A percentile compares a stretch with the other conserved stretches of the same genome.
These are phyloP conservation scores for Globia sparganii DNA, from an alignment of 2,888 invertebrate genomes.

Conservation along the genomic window DNA sequence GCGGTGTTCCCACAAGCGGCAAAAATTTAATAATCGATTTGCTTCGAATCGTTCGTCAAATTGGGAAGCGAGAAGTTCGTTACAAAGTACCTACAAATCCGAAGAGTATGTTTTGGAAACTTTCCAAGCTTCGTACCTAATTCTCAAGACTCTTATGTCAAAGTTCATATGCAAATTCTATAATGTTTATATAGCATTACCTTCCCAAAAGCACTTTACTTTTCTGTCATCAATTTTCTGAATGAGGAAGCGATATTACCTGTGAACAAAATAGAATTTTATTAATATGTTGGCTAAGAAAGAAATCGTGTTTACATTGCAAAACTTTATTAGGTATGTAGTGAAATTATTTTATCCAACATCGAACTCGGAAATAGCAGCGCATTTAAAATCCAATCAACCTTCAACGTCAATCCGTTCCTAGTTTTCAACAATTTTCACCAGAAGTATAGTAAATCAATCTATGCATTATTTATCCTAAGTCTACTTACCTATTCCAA, in stretches of 20 bases:
- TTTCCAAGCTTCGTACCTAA: conserved; percentile 73
- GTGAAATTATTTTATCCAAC: background rate
- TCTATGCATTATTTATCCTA: background rate
- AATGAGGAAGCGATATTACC: conserved; percentile 46
- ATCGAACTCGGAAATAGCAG: background rate
- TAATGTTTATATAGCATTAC: conserved; percentile 44
- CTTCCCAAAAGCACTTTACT: conserved; percentile 23
- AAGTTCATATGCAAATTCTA: conserved; percentile 63
- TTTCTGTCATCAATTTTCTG: conserved; percentile 23
- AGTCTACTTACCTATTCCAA: background rate
- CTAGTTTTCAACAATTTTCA: background rate
- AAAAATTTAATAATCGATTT: conserved; percentile 61
- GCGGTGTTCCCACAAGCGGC: conserved; percentile 45
- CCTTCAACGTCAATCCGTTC: background rate
- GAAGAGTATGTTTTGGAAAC: conserved; percentile 69
- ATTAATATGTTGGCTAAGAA: background rate
- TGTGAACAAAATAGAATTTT: conserved; percentile 52
- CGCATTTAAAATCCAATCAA: background rate
- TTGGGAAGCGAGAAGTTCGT: conserved; percentile 54
- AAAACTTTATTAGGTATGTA: background rate
- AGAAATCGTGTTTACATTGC: background rate
- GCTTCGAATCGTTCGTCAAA: conserved; percentile 53
- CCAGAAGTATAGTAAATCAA: background rate
- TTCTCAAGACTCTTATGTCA: conserved; percentile 68
- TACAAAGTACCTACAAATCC: conserved; percentile 53